Evolutionary conservation across 2,797 vertebrate genomes (phyloP).

Genomic region (Perodicticus potto): DNA sequence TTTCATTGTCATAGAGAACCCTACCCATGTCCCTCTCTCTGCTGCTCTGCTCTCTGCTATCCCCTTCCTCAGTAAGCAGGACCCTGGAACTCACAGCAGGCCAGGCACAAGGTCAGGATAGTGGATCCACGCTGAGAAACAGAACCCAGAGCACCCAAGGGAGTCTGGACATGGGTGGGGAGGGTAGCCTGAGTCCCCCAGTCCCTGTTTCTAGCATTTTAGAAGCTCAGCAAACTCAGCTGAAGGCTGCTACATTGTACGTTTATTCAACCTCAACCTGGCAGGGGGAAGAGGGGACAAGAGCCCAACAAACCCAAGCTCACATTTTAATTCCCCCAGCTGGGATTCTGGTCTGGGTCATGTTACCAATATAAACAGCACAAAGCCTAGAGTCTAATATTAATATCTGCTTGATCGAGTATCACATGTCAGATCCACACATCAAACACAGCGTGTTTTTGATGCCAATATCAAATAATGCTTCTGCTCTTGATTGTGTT

Average conservation of each 20-base stretch:
- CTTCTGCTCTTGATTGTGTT: slow-evolving; percentile 82
- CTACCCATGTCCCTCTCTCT: neutral
- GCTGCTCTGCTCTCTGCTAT: neutral
- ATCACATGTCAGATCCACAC: slow-evolving; percentile 84
- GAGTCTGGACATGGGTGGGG: neutral
- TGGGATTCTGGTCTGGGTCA: slow-evolving; percentile 82
- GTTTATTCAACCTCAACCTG: slow-evolving; percentile 77
- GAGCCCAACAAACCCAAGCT: slow-evolving; percentile 61
- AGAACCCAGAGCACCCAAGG: neutral
- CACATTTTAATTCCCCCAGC: slow-evolving; percentile 80
- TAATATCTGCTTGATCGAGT: slow-evolving; percentile 85
- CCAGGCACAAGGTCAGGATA: neutral
- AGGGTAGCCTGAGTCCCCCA: neutral
- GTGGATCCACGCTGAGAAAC: neutral
- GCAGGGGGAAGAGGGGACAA: slow-evolving; percentile 48
- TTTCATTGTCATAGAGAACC: too few relatives aligned
- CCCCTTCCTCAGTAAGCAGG: neutral
- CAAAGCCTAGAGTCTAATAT: slow-evolving; percentile 84
- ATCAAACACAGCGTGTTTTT: slow-evolving; percentile 84
- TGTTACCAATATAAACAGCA: slow-evolving; percentile 84
- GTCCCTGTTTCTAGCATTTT: slow-evolving; percentile 72
- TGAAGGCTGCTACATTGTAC: slow-evolving; percentile 71
- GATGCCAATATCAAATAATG: slow-evolving; percentile 86
- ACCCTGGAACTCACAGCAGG: neutral
- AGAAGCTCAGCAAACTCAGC: slow-evolving; percentile 68